Percentiles rank a stretch among this genome's conserved stretches.
phyloP scores from a whole-genome alignment of 2,797 vertebrate genomes.

The Gallinago nigripennis region DNA sequence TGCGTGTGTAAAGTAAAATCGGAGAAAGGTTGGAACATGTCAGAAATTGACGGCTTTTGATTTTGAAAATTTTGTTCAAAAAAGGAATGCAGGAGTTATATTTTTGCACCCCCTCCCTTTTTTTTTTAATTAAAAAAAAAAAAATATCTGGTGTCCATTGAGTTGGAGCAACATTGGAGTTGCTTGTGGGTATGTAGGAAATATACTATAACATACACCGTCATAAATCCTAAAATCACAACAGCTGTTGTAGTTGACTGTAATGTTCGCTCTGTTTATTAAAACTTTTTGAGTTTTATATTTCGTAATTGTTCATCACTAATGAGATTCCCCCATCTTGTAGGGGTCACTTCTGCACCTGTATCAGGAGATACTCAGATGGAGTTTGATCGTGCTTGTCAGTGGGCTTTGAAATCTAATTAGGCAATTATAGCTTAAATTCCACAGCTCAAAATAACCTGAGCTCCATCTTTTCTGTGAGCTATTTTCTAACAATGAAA shows the following conservation, averaged over 20 bases:
- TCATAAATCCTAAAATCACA: neutral
- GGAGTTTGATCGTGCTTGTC: neutral
- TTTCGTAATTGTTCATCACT: slow-evolving; percentile 7
- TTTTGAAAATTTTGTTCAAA: neutral
- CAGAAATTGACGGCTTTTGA: neutral
- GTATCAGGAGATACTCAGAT: neutral
- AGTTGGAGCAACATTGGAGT: neutral
- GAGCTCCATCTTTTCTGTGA: slow-evolving; percentile 45
- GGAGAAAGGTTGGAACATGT: neutral
- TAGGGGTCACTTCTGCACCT: neutral
- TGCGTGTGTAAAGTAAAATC: neutral
- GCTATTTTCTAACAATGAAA: slow-evolving; percentile 67
- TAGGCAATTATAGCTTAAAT: slow-evolving; percentile 55
- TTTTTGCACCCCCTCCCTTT: fast-evolving
- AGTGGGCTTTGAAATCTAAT: slow-evolving; percentile 63
- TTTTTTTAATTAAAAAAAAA: neutral
- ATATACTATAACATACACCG: neutral
- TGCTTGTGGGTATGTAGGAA: neutral
- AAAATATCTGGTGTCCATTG: neutral
- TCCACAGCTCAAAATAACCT: slow-evolving; percentile 37
- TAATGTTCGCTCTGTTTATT: neutral
- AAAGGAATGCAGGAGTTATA: neutral
- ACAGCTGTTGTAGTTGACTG: neutral
- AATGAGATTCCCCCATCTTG: neutral
- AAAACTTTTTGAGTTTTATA: neutral